Evolutionary conservation across 2,888 invertebrate species (phyloP), one percentile per base, ranked within the genome.

Genomic region (Ferrisia virgata): DNA sequence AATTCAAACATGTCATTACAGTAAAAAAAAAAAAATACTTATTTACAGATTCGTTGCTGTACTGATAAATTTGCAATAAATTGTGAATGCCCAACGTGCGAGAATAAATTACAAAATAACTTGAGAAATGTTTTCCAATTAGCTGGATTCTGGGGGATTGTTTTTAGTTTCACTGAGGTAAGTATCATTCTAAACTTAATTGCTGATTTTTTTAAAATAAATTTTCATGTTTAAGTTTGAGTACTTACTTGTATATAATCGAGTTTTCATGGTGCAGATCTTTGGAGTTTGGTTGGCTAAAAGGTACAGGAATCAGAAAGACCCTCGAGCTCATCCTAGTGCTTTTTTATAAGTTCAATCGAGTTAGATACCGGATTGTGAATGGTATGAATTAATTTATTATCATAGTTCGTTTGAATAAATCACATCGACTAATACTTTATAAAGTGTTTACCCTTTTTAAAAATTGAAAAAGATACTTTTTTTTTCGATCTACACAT

Each of bases 301-400:
- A 89, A 94, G 97, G 88, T 98, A 96, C 92, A 94, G 98, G 91
- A 98, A 98, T 91, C 97, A 97, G 92, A 97, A 97, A 94, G 97
- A 98, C 91, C 98, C 97, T 88, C 92, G 96, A 87, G 96, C 96
- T 91, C 96, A 97, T 91, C 96, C 97, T 88, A 96, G 96, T 91
- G 97, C 97, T 91, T 98, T 97, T 91, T 94, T 98, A 89, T 97
- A 96, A 94, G 92, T 91, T 84, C 90, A 85, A 33, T 72, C n/a
- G 72, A 72, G 18, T 28, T 72, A 8, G 72, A 72, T 33, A 72
- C 33, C n/a, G 72, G 72, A 72, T 33, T 72, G 72, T 72, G 72
- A 72, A 72, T 36, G 72, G 72, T 72, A 33, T 11, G n/a, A 69
- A 18, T 33, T 2, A 64, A 28, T 64, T 64, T 64, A 43, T 15